Evolutionary conservation across 2,113 vertebrate species (phyloP), one percentile per base, ranked within the genome.

Genomic region (Calonectris borealis): DNA sequence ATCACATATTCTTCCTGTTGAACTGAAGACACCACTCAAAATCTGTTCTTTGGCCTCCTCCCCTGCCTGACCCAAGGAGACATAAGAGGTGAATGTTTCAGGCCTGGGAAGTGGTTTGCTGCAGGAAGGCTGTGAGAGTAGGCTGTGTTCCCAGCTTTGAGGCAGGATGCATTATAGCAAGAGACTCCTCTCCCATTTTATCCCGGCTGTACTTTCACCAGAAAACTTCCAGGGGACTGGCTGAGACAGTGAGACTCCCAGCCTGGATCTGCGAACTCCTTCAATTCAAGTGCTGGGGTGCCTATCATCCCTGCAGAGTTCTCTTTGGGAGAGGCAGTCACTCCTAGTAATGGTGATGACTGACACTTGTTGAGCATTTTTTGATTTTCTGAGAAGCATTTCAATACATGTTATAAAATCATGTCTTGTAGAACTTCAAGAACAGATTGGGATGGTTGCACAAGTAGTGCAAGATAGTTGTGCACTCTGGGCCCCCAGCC

Each of bases 1-100:
- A 84, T 92, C 86, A 68, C 61, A 71, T 78, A 86, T 64, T 94
- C 86, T 87, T 95, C 57, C 82, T 64, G 22, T 38, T 92, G 91
- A 95, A 91, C 72, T 71, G 91, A 94, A 73, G 84, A 71, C 58
- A 75, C 44, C 58, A 57, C 83, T 68, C 54, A 49, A 90, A 94
- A 79, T 54, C 46, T 66, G 49, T 40, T 85, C 49, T 73, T 46
- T 66, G 84, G 44, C 31, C 51, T 86, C 34, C 52, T 86, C 44
- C 64, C 83, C 71, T 71, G 38, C 64, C 60, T 78, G 40, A 57
- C 81, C 78, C 24, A 66, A 60, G 40, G n/a, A 94, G 25, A 66
- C 2, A 1, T 9, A n/a, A 92, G 57, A 88, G 64, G 62, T 61
- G 32, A 89, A 57, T 29, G 34, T 58, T 82, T 64, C 57, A 83